Evolutionary conservation across 1,140 invertebrate species (phyloP).

Genomic region (Aphelinus certus): DNA sequence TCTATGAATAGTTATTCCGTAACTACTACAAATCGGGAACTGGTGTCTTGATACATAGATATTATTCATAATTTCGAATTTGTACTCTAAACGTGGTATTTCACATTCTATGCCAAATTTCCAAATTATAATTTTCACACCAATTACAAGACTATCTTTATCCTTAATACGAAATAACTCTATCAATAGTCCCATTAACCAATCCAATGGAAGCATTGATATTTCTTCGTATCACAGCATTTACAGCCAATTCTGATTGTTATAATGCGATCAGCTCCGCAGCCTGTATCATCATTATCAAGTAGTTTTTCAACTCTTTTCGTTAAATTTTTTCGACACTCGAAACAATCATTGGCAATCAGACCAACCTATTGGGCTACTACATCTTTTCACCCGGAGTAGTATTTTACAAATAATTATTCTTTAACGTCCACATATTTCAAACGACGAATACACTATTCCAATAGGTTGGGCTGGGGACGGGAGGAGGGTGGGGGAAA

Average conservation of each 20-base stretch:
- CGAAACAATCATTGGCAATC: background rate
- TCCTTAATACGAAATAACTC: conserved; percentile 3
- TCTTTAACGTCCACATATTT: too few species aligned
- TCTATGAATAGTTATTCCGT: conserved; percentile 60
- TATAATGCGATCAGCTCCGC: background rate
- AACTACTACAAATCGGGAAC: conserved; percentile 56
- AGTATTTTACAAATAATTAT: too few species aligned
- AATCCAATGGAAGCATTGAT: conserved; percentile 29
- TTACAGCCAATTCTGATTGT: conserved; percentile 42
- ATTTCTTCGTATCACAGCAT: conserved; percentile 30
- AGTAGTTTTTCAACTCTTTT: conserved; percentile 39
- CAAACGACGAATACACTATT: too few species aligned
- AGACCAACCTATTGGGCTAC: background rate
- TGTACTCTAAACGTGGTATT: conserved; percentile 22
- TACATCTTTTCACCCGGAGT: too few species aligned
- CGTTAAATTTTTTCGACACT: conserved; percentile 48
- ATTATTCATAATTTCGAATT: conserved; percentile 52
- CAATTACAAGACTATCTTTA: conserved; percentile 1
- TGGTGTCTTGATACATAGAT: conserved; percentile 53
- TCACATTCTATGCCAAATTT: conserved; percentile 1
- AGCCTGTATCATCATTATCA: background rate
- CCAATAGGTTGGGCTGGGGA: too few species aligned
- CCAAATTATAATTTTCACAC: conserved; percentile 2
- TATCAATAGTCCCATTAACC: conserved; percentile 32
- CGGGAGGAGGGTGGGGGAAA: too few species aligned